Percentiles rank a stretch among this genome's conserved stretches.
phyloP scores from a whole-genome alignment of 2,888 invertebrate species.

The Tachina grossa region DNA sequence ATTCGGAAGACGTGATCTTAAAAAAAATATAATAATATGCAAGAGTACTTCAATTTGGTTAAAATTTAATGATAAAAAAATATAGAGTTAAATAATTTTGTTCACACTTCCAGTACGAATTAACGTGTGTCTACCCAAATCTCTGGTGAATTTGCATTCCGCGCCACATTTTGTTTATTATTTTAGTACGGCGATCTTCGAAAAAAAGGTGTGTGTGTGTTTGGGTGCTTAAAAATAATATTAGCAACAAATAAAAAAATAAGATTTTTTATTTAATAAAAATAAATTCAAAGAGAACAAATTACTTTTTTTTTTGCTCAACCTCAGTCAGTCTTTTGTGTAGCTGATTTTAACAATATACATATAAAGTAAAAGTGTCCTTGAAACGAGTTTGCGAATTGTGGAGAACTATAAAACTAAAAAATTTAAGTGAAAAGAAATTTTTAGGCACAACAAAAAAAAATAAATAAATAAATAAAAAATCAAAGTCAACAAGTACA shows the following conservation, averaged over 20 bases:
- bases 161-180: conserved; percentile 20
- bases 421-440: conserved; percentile 37
- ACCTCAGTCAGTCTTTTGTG: conserved; percentile 1
- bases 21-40: conserved; percentile 9
- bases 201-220: conserved; percentile 51
- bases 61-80: conserved; percentile 30
- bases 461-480: background rate
- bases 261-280: conserved; percentile 13
- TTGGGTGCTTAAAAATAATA: conserved; percentile 19
- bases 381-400: conserved; percentile 49
- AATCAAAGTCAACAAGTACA: background rate
- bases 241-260: conserved; percentile 12
- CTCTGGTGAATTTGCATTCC: conserved; percentile 19
- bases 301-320: no score
- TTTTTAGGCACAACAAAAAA: background rate
- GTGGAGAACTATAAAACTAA: background rate
- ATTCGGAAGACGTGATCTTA: conserved; percentile 50
- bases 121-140: conserved; percentile 48
- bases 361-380: conserved; percentile 68
- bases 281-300: no score
- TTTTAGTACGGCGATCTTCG: conserved; percentile 14
- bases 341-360: conserved; percentile 5
- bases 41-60: conserved; percentile 13
- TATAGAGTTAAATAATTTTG: conserved; percentile 31
- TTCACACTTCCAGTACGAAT: conserved; percentile 30